Base-by-base conservation (phyloP, 1,140 invertebrate species). In the Nephila pilipes region DNA sequence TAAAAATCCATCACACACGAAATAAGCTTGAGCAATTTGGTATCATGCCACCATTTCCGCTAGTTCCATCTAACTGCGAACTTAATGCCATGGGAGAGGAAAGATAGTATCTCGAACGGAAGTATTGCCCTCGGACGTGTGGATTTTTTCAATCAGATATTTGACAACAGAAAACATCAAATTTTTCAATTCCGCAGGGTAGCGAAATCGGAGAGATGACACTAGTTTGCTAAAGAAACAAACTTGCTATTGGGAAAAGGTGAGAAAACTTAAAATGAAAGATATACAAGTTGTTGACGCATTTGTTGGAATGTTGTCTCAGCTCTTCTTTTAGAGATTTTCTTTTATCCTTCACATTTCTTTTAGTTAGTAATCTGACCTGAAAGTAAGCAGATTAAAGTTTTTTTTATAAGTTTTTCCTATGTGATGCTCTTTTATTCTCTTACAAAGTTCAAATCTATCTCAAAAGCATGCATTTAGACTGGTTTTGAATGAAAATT, bases 161-260 rank as follows among this genome's bases (percentile, higher is more conserved):
- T 89, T 89, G 69, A 89, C 87, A 89, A 89, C 87, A 89, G 87
- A 89, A 89, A 89, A 89, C 87, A 89, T 79, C 87, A 89, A 79
- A 89, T 89, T 89, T 89, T 89, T 79, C 65, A 79, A 89, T 89
- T 89, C 87, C 69, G 38, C 87, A 10, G 87, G 38, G 87, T 79
- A 58, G 87, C n/a, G 32, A 87, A 87, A 87, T 87, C 85, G 65
- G 87, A 89, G 83, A 80, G 63, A 32, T 89, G 87, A 79, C 36
- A 65, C 38, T 69, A 89, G 38, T 89, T 89, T 89, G 54, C 87
- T 38, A 22, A 89, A 55, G 63, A 89, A 89, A 89, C 69, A 89
- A 89, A 89, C 22, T 79, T 65, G 22, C 8, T 79, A 32, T 29
- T 12, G 69, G 57, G 55, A 25, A 89, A 79, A 89, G 54, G 36